phyloP scores from a whole-genome alignment of 23 tunicate species.

The Ciona savignyi region DNA sequence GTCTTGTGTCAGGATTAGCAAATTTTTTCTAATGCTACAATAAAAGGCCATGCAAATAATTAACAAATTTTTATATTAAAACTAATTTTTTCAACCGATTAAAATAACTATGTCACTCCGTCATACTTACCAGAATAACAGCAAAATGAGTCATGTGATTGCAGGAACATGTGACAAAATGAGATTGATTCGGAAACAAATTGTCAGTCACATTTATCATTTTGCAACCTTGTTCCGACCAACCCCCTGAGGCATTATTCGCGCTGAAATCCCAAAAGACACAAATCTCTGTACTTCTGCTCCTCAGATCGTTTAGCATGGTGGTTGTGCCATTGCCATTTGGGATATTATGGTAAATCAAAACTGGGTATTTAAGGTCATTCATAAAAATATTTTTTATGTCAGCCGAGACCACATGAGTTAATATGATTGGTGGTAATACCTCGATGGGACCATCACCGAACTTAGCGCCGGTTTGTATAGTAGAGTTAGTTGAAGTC shows the following conservation, averaged over 20 bases:
- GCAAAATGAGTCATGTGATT: constrained; percentile 87
- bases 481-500: not conserved
- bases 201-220: constrained; percentile 11
- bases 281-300: constrained; percentile 17
- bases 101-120: too few relatives aligned
- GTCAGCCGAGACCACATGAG: constrained; percentile 52
- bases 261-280: constrained; percentile 53
- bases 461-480: not conserved
- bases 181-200: not conserved
- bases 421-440: constrained; percentile 12
- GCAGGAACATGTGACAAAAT: constrained; percentile 46
- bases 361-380: constrained; percentile 31
- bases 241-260: constrained; percentile 8
- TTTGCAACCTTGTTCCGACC: constrained; percentile 61
- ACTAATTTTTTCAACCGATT: too few relatives aligned
- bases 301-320: not conserved
- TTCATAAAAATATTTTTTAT: constrained; percentile 35
- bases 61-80: too few relatives aligned
- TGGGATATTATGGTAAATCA: constrained; percentile 6
- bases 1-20: too few relatives aligned
- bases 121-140: constrained; percentile 69
- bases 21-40: too few relatives aligned
- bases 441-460: constrained; percentile 41
- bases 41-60: too few relatives aligned
- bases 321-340: not conserved